phyloP scores from a whole-genome alignment of 1,140 invertebrate genomes.

The Bombus picipes region DNA sequence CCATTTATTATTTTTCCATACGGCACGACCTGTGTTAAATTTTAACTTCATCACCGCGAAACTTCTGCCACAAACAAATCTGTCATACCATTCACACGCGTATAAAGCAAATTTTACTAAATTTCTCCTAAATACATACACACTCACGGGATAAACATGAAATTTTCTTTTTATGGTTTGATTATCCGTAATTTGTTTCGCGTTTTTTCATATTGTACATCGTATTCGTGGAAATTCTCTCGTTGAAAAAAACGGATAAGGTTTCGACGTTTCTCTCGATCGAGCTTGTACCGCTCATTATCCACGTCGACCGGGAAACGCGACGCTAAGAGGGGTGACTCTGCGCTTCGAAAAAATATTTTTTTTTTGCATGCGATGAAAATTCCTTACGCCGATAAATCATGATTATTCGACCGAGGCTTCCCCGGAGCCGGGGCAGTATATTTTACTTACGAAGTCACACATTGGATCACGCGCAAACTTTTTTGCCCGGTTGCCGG shows the following conservation, averaged over 20 bases:
- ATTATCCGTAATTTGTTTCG: neutral
- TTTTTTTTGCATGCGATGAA: slow-evolving; percentile 66
- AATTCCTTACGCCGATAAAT: slow-evolving; percentile 82
- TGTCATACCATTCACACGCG: neutral
- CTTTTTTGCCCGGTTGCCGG: slow-evolving; percentile 71
- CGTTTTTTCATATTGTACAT: neutral
- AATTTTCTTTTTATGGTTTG: neutral
- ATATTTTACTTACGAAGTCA: slow-evolving; percentile 83
- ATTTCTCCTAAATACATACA: neutral
- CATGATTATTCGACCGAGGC: slow-evolving; percentile 83
- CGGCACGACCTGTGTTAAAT: neutral
- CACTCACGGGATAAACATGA: neutral
- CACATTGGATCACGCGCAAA: slow-evolving; percentile 77
- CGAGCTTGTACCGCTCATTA: slow-evolving; percentile 26
- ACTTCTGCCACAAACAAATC: neutral
- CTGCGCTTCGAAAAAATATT: slow-evolving; percentile 57
- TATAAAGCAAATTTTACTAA: neutral
- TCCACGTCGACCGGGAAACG: slow-evolving; percentile 18
- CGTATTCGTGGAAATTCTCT: neutral
- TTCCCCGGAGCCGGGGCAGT: slow-evolving; percentile 75
- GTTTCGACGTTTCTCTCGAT: neutral
- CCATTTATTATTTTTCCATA: slow-evolving; percentile 1
- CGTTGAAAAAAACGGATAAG: neutral
- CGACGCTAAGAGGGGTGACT: neutral
- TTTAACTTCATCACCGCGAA: neutral